Conservation (phyloP, 2,888 invertebrate species). For the Ephialtes manifestator region DNA sequence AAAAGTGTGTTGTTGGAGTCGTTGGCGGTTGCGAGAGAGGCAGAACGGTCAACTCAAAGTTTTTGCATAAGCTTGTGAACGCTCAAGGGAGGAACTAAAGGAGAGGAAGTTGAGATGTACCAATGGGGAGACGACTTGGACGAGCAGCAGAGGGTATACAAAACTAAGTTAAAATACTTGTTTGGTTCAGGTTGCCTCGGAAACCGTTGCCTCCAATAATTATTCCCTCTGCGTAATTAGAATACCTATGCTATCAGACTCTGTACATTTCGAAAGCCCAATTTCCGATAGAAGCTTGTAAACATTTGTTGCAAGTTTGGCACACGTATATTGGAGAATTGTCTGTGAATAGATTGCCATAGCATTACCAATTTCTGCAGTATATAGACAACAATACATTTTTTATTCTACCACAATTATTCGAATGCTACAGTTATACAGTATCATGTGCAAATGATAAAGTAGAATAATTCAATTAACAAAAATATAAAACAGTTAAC, state of each 20-base stretch:
- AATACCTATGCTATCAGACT: neutral
- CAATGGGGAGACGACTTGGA: neutral
- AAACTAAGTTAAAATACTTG: constrained; percentile 32
- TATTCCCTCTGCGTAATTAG: constrained; percentile 42
- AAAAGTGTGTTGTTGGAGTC: neutral
- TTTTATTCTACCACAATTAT: neutral
- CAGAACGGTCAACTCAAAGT: constrained; percentile 27
- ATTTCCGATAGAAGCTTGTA: neutral
- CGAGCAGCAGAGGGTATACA: neutral
- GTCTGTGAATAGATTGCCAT: neutral
- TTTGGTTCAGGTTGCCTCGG: constrained; percentile 25
- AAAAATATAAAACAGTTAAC: too few relatives aligned
- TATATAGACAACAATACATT: neutral
- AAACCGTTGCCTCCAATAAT: constrained; percentile 41
- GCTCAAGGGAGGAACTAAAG: neutral
- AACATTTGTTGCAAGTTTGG: constrained; percentile 9
- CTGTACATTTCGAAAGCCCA: neutral
- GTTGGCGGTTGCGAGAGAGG: neutral
- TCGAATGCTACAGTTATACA: neutral
- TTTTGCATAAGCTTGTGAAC: constrained; percentile 27
- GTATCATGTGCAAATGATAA: too few relatives aligned
- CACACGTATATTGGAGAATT: neutral
- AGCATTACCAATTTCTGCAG: neutral
- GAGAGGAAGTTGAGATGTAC: constrained; percentile 4
- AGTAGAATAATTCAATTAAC: neutral